Percentiles rank a stretch among this genome's conserved stretches.
Conservation (phyloP, 2,888 invertebrate species). For the Fragum sueziense region DNA sequence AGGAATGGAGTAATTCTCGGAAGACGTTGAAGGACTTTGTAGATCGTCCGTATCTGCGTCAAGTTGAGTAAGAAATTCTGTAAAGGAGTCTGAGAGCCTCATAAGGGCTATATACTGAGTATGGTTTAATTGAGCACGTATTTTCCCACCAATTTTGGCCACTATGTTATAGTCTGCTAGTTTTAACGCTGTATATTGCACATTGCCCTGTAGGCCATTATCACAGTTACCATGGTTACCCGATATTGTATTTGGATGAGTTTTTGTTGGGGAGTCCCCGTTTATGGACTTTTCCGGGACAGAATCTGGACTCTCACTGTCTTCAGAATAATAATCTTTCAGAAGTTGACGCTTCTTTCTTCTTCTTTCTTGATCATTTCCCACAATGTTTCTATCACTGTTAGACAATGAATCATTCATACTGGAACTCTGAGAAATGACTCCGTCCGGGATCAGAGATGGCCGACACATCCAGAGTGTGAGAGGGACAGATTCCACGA, state of each 20-base stretch:
- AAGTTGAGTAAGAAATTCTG: slow-evolving; percentile 73
- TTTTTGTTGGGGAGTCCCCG: not conserved
- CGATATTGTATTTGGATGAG: not conserved
- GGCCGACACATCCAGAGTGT: slow-evolving; percentile 87
- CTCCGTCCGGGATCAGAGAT: slow-evolving; percentile 27
- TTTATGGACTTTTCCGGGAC: not conserved
- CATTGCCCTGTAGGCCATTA: slow-evolving; percentile 53
- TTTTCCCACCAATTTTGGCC: slow-evolving; percentile 91
- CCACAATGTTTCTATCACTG: not conserved
- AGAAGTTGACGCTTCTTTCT: slow-evolving; percentile 53
- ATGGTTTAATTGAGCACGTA: slow-evolving; percentile 95
- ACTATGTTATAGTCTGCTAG: slow-evolving; percentile 88
- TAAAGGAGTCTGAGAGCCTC: slow-evolving; percentile 90
- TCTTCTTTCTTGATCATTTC: slow-evolving; percentile 32
- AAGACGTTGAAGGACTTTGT: slow-evolving; percentile 26
- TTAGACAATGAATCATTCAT: not conserved
- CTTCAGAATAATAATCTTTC: slow-evolving; percentile 63
- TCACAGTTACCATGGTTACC: slow-evolving; percentile 51
- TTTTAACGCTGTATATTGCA: slow-evolving; percentile 80
- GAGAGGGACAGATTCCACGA: slow-evolving; percentile 88
- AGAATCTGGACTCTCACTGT: slow-evolving; percentile 33
- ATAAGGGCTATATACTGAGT: slow-evolving; percentile 95
- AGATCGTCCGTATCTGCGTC: slow-evolving; percentile 85
- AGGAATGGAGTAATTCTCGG: slow-evolving; percentile 83
- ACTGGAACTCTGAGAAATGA: slow-evolving; percentile 27